These are phyloP conservation scores for Hormiphora californensis DNA, from an alignment of 37 sponge, comb jelly and placozoan genomes.

Conservation along the genomic window DNA sequence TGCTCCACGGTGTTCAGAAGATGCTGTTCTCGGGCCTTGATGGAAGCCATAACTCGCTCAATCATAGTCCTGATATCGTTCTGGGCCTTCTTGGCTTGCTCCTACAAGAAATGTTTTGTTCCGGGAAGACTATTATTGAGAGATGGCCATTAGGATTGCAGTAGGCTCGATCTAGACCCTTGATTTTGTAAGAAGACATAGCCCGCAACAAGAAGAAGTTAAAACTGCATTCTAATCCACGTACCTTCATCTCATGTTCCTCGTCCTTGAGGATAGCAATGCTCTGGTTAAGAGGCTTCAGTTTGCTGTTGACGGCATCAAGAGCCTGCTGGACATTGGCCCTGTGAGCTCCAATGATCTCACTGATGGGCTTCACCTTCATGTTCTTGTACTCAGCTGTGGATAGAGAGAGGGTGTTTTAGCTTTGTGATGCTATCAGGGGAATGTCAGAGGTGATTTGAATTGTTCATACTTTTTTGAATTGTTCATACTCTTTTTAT, in stretches of 20 bases:
- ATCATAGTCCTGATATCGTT: conserved; percentile 51
- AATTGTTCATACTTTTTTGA: no score
- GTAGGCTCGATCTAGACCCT: no score
- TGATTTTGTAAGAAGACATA: no score
- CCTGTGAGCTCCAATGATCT: conserved; percentile 37
- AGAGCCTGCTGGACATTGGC: conserved; percentile 26
- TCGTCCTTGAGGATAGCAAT: conserved; percentile 52
- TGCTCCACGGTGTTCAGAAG: conserved; percentile 50
- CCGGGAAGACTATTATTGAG: no score
- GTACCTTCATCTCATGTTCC: conserved; percentile 53
- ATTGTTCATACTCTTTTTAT: no score
- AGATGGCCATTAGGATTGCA: no score
- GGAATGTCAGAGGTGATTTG: no score
- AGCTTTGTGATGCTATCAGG: no score
- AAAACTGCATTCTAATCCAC: neutral
- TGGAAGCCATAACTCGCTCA: conserved; percentile 8
- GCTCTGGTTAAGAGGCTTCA: conserved; percentile 50
- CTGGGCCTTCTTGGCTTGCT: conserved; percentile 54
- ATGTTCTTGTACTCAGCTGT: conserved; percentile 53
- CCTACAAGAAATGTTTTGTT: neutral
- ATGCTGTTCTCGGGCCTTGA: conserved; percentile 48
- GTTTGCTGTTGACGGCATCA: conserved; percentile 37
- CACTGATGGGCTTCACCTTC: conserved; percentile 50
- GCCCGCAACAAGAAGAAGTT: no score
- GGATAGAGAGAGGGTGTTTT: no score